Percentiles rank a stretch among this genome's conserved stretches.
phyloP scores from a whole-genome alignment of 2,797 vertebrate species.

The Myiothlypis coronata region DNA sequence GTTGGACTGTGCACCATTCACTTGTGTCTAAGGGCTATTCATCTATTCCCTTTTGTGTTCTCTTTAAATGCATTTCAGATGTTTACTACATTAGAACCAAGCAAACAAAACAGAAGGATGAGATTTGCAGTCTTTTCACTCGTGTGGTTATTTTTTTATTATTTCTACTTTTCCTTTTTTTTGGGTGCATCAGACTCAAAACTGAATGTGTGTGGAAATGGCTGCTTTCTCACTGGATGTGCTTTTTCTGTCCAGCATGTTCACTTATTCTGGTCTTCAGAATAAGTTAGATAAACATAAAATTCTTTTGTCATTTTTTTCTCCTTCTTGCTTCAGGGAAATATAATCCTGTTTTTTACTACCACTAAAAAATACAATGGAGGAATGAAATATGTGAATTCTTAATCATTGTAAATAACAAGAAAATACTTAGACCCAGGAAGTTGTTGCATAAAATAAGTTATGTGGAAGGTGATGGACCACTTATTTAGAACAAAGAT shows the following conservation, averaged over 20 bases:
- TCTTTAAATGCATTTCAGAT: not conserved
- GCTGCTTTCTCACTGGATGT: not conserved
- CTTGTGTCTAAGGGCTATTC: not conserved
- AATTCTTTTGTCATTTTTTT: not conserved
- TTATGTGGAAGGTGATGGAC: not conserved
- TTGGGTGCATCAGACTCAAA: not conserved
- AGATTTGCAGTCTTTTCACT: not conserved
- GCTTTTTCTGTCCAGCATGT: not conserved
- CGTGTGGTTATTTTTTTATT: fast-evolving
- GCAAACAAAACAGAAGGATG: not conserved
- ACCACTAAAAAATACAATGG: not conserved
- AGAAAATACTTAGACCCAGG: not conserved
- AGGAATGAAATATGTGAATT: not conserved
- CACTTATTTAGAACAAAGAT: not conserved
- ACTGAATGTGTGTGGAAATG: not conserved
- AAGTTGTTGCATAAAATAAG: not conserved
- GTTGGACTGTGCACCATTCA: not conserved
- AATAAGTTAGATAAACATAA: not conserved
- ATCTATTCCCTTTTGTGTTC: not conserved
- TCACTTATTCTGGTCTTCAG: not conserved
- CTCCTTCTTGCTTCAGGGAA: not conserved
- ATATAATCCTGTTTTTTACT: not conserved
- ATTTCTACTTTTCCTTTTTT: not conserved
- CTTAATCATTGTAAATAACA: not conserved
- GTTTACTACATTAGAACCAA: not conserved